A percentile compares a stretch with the other conserved stretches of the same genome.
These are phyloP conservation scores for Fissipunctia ypsillon DNA, from an alignment of 2,888 invertebrate genomes.

Conservation along the genomic window DNA sequence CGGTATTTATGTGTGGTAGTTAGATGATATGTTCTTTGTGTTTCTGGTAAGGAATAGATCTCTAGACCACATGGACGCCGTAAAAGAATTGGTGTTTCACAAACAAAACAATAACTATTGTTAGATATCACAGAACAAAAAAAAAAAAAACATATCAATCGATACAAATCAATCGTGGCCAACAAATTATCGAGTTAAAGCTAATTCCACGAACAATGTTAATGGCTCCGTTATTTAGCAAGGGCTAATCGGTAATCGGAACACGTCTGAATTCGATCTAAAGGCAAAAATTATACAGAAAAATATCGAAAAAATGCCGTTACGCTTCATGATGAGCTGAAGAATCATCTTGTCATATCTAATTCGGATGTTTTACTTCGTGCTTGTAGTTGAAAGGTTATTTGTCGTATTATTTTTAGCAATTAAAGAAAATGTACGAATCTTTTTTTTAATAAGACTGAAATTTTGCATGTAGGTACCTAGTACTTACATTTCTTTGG, in stretches of 20 bases:
- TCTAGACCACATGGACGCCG: not conserved
- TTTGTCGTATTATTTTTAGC: not conserved
- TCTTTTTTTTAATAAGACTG: no score
- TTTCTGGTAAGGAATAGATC: not conserved
- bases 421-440: not conserved
- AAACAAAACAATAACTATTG: not conserved
- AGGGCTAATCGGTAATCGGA: constrained; percentile 26
- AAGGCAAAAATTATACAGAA: constrained; percentile 9
- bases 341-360: not conserved
- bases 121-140: not conserved
- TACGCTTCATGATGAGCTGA: constrained; percentile 5
- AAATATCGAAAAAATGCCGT: constrained; percentile 4
- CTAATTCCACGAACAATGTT: constrained; percentile 35
- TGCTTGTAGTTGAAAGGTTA: not conserved
- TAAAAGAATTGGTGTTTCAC: not conserved
- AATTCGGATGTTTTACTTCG: constrained; percentile 3
- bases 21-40: not conserved
- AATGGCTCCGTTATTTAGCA: constrained; percentile 44
- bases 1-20: not conserved
- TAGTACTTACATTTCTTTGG: not conserved
- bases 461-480: not conserved
- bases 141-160: no score
- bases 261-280: constrained; percentile 33
- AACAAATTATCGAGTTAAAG: constrained; percentile 39
- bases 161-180: no score